Conservation (phyloP, 2,113 vertebrate genomes). For the Cephalopterus ornatus region DNA sequence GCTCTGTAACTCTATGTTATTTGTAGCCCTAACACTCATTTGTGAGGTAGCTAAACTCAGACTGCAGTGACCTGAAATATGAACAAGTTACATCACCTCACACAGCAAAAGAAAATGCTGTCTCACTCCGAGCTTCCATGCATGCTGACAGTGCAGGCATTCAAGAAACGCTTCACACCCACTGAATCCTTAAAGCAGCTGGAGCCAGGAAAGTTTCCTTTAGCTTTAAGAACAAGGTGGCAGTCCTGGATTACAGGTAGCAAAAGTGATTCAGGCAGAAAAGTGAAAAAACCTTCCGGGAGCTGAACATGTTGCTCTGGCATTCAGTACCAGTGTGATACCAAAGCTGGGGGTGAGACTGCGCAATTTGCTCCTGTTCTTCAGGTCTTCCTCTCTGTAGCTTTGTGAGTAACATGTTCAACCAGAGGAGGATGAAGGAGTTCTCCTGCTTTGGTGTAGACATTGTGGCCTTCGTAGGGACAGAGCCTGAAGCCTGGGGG, state of each 20-base stretch:
- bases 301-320: neutral
- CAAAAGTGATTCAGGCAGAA: neutral
- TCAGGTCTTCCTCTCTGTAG: neutral
- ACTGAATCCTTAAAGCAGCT: neutral
- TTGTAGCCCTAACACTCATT: neutral
- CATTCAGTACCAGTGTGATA: neutral
- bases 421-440: neutral
- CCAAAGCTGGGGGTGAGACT: neutral
- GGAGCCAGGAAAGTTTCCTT: neutral
- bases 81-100: conserved; percentile 56
- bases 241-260: neutral
- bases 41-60: neutral
- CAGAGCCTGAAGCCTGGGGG: neutral
- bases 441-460: neutral
- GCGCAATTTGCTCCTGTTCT: neutral
- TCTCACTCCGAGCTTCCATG: neutral
- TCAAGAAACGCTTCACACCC: neutral
- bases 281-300: neutral
- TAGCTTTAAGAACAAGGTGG: conserved; percentile 1
- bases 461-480: neutral
- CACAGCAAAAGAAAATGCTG: conserved; percentile 46
- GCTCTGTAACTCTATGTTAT: conserved; percentile 7
- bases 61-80: conserved; percentile 49
- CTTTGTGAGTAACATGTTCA: fast-evolving
- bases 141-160: neutral